Conservation (phyloP, 2,888 invertebrate genomes). For the Barypeithes pellucidus region DNA sequence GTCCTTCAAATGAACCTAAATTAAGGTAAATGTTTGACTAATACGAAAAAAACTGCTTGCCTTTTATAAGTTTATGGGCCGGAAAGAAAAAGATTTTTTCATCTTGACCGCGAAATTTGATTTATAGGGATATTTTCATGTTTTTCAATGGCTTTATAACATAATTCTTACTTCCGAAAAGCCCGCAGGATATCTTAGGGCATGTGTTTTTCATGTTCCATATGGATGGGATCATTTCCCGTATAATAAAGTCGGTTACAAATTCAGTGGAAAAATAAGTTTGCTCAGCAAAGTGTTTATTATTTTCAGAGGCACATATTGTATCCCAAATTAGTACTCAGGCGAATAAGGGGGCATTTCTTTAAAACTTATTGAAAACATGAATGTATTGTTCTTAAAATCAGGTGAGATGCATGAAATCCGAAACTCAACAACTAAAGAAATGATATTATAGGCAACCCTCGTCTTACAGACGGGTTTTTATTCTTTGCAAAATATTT, state of each 20-base stretch:
- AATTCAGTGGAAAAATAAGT: constrained; percentile 5
- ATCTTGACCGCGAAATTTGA: constrained; percentile 20
- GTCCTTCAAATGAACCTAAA: not conserved
- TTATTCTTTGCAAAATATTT: too few relatives aligned
- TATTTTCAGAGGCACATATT: too few relatives aligned
- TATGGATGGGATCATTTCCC: constrained; percentile 22
- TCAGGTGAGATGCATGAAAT: too few relatives aligned
- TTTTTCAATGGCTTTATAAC: constrained; percentile 25
- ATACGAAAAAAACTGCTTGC: constrained; percentile 16
- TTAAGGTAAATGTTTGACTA: constrained; percentile 1
- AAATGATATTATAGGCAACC: too few relatives aligned
- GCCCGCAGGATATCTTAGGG: constrained; percentile 23
- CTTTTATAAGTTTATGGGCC: constrained; percentile 15
- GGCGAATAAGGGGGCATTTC: too few relatives aligned
- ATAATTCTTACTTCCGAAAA: constrained; percentile 25
- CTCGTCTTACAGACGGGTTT: too few relatives aligned
- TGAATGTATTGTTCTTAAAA: too few relatives aligned
- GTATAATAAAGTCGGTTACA: constrained; percentile 24
- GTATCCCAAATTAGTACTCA: too few relatives aligned
- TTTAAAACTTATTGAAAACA: too few relatives aligned
- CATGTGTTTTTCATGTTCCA: constrained; percentile 39
- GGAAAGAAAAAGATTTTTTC: constrained; percentile 22
- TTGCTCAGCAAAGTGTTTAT: constrained; percentile 18
- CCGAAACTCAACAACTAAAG: too few relatives aligned
- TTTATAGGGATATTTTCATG: constrained; percentile 27